A percentile compares a stretch with the other conserved stretches of the same genome.
Conservation (phyloP, 2,888 invertebrate genomes). For the Brenthis ino region DNA sequence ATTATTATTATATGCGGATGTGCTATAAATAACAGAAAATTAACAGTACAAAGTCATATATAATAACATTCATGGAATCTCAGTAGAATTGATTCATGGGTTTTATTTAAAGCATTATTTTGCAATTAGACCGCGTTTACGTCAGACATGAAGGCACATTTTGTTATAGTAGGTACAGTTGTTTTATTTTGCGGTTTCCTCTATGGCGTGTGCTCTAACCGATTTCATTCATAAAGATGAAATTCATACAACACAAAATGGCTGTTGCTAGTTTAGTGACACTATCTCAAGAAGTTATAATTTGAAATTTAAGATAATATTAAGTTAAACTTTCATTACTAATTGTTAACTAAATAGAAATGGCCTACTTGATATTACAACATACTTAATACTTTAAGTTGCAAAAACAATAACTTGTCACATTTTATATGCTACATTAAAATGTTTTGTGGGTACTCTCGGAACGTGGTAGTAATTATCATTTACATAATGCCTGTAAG, state of each 20-base stretch:
- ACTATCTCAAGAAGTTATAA: too few species aligned
- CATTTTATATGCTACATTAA: conserved; percentile 7
- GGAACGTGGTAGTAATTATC: conserved; percentile 31
- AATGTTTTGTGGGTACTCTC: conserved; percentile 33
- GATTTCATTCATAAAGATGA: conserved; percentile 33
- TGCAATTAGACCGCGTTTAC: conserved; percentile 26
- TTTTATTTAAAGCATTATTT: conserved; percentile 36
- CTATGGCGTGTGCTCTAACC: conserved; percentile 23
- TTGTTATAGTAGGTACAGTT: conserved; percentile 7
- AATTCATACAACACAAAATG: conserved; percentile 9
- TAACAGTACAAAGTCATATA: conserved; percentile 13
- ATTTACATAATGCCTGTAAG: conserved; percentile 44
- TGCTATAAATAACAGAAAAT: conserved; percentile 20
- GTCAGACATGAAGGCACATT: conserved; percentile 24
- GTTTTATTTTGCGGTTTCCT: conserved; percentile 36
- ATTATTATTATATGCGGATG: conserved; percentile 25
- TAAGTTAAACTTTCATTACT: too few species aligned
- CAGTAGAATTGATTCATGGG: conserved; percentile 33
- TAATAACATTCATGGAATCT: conserved; percentile 26
- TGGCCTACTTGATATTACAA: too few species aligned
- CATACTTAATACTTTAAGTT: too few species aligned
- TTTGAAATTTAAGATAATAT: too few species aligned
- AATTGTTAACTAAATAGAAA: too few species aligned
- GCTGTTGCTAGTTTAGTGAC: background rate
- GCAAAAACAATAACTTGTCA: background rate